Conservation (phyloP, 2,113 vertebrate species). For the Ploceus nigricollis region DNA sequence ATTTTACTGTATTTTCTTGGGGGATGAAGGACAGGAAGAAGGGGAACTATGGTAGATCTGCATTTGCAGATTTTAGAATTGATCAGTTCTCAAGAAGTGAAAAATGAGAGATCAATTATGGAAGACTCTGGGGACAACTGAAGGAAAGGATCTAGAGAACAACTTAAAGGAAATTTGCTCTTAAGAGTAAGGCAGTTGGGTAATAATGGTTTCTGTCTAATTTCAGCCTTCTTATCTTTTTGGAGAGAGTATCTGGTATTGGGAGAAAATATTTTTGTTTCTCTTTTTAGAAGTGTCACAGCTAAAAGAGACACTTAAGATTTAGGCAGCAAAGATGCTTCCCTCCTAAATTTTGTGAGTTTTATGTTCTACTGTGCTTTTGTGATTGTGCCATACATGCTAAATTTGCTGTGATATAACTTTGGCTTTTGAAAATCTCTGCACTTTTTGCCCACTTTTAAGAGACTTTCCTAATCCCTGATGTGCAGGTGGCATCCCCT, state of each 20-base stretch:
- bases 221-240: background rate
- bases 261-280: background rate
- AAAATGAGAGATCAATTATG: background rate
- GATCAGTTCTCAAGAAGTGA: background rate
- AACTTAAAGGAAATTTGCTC: background rate
- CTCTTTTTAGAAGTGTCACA: background rate
- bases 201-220: background rate
- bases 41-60: background rate
- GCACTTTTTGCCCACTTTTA: slow-evolving; percentile 47
- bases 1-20: background rate
- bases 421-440: slow-evolving; percentile 47
- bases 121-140: background rate
- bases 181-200: background rate
- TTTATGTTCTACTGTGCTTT: slow-evolving; percentile 35
- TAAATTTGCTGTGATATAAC: slow-evolving; percentile 38
- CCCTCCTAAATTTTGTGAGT: slow-evolving; percentile 3
- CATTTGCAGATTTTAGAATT: background rate
- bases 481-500: slow-evolving; percentile 57
- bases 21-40: background rate
- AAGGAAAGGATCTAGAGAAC: background rate
- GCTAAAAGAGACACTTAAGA: background rate
- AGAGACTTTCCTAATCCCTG: slow-evolving; percentile 57
- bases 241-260: background rate
- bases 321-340: background rate
- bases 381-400: slow-evolving; percentile 34